Base-by-base conservation (phyloP, 1,140 invertebrate genomes). In the Nephila pilipes region DNA sequence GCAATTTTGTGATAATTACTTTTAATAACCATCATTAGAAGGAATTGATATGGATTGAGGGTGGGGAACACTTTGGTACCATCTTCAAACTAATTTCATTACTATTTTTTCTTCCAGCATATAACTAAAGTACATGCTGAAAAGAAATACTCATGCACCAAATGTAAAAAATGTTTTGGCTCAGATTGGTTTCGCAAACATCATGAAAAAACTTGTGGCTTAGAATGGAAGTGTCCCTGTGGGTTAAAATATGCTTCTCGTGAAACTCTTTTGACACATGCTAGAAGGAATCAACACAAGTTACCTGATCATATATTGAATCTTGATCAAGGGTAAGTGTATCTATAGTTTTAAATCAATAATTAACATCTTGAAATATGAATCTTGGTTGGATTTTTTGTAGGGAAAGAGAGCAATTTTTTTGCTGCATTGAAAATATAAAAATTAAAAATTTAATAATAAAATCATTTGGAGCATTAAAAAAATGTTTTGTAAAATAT, bases 71-170 rank as follows among this genome's bases (percentile, higher is more conserved):
- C 38, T 46, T 46, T 46, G 46, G 12, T 46, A n/a, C n/a, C 12
- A 46, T 46, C 12, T 46, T 46, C 46, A 46, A 46, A 46, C 46
- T 46, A 69, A 57, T 29, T 6, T 4, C 65, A 38, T 81, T 93
- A 87, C 32, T 57, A 58, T 83, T 55, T 29, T 75, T 18, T 65
- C 12, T 20, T 91, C 0, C 32, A 94, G 94, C 94, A 94, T 79
- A 88, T 90, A 69, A 54, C 46, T 22, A 94, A 94, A 91, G 94
- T 94, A 10, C 94, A 94, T 94, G 94, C 94, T 10, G 94, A 92
- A 58, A 94, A 94, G 58, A 92, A 85, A 20, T 93, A 57, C 54
- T 69, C 38, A 16, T 94, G 94, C 58, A 29, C 16, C 2, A 94
- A 94, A 54, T 94, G 94, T 55, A 32, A 69, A 46, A 93, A 93